Evolutionary conservation across 2,113 vertebrate genomes (phyloP).

Genomic region (Prionailurus bengalensis): DNA sequence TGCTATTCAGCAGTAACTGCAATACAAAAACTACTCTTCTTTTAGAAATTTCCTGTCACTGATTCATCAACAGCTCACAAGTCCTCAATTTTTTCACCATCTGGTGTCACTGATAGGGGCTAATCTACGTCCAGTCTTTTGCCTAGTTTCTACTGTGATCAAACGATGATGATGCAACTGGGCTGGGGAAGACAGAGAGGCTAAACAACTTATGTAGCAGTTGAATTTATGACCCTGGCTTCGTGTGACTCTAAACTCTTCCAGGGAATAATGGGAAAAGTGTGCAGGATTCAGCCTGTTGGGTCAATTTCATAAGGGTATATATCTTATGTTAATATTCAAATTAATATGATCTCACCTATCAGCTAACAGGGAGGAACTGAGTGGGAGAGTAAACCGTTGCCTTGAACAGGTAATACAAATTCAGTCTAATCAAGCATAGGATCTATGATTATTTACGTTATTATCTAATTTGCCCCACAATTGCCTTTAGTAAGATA

Average conservation of each 20-base stretch:
- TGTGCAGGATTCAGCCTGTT: neutral
- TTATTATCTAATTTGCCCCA: neutral
- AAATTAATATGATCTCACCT: neutral
- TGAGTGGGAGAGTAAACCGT: neutral
- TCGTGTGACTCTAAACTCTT: neutral
- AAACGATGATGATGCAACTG: neutral
- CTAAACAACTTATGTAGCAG: neutral
- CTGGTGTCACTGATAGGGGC: neutral
- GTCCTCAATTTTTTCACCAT: neutral
- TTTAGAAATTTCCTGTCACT: neutral
- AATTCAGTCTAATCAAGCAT: neutral
- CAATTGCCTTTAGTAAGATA: neutral
- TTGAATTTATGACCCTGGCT: neutral
- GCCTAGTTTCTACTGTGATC: neutral
- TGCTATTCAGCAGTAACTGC: neutral
- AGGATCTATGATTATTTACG: neutral
- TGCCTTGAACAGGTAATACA: neutral
- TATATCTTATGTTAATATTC: neutral
- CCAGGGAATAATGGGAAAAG: neutral
- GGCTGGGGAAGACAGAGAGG: neutral
- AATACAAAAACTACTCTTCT: neutral
- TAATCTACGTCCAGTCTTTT: neutral
- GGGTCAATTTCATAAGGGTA: neutral
- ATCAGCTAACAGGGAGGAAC: neutral
- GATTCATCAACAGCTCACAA: neutral